Evolutionary conservation across 2,113 vertebrate genomes (phyloP), one percentile per base, ranked within the genome.

Genomic region (Myxocyprinus asiaticus): DNA sequence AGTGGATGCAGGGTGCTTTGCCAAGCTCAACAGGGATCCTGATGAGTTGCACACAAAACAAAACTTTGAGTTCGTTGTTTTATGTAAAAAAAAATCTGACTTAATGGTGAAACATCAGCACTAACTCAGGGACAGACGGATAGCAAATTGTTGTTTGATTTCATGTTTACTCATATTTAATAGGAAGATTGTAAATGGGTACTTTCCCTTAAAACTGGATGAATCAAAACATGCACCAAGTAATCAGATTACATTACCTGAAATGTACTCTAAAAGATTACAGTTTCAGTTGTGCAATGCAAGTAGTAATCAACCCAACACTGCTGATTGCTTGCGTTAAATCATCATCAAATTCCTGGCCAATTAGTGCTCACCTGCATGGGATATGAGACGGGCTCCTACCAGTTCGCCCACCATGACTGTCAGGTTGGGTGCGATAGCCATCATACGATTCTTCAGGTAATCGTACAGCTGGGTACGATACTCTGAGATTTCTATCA

Each of bases 381-480:
- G 98, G 17, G 98, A 95, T 84, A 99, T 97, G 15, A 99, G 95
- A 7, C 98, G 94, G 12, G 98, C 97, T 62, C 98, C 98, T 6
- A 99, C 98, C 80, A 99, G 91, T 61, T 99, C 98, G 0, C 98
- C 98, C 88, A 99, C 98, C 95, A 98, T 96, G 6, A 99, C 85
- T 0, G 98, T 99, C 66, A 99, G 93, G 81, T 99, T 99, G 43
- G 97, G 97, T 9, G 98, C 98, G 53, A 99, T 99, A 3, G 98
- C 98, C 95, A 94, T 99, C 98, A 99, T 99, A 48, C 97, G 91
- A 89, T 99, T 99, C 89, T 98, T 98, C 69, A 99, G 91, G 86
- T 99, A 99, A 83, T 99, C 98, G 0, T 98, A 99, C 3, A 99
- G 92, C 87, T 99, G 97, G 0, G 95, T 86, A 67, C 98, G 95